Evolutionary conservation across 2,797 vertebrate genomes (phyloP).

Genomic region (Centroberyx gerrardi): DNA sequence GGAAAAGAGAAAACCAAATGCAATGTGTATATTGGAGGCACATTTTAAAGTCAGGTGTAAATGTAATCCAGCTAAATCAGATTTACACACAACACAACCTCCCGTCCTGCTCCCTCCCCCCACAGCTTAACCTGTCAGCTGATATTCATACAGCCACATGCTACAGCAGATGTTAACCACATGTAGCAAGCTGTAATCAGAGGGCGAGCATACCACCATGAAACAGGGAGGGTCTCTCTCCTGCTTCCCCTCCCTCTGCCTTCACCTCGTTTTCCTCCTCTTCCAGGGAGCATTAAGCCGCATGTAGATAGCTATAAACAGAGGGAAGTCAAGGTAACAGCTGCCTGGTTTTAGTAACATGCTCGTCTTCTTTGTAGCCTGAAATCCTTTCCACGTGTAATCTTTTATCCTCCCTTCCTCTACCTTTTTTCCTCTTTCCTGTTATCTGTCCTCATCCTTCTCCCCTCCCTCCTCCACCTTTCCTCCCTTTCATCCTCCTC

Average conservation of each 20-base stretch:
- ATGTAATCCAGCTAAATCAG: constrained; percentile 33
- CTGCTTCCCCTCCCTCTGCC: constrained; percentile 20
- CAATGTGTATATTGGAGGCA: not conserved
- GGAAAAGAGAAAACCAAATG: not conserved
- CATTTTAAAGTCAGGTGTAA: constrained; percentile 19
- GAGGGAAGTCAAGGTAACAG: constrained; percentile 31
- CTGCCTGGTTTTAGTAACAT: constrained; percentile 22
- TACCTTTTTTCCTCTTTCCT: constrained; percentile 16
- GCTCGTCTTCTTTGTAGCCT: constrained; percentile 7
- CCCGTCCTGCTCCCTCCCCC: constrained; percentile 13
- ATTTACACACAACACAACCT: constrained; percentile 37
- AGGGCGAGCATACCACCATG: constrained; percentile 32
- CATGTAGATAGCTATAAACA: constrained; percentile 41
- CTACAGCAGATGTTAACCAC: constrained; percentile 68
- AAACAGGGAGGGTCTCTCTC: constrained; percentile 30
- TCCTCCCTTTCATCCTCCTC: constrained; percentile 9
- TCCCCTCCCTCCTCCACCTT: not conserved
- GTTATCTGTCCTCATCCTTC: constrained; percentile 20
- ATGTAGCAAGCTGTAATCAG: constrained; percentile 56
- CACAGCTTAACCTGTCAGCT: constrained; percentile 36
- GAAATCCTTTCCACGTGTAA: constrained; percentile 34
- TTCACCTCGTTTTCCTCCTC: constrained; percentile 32
- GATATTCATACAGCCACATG: constrained; percentile 65
- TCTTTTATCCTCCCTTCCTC: constrained; percentile 24
- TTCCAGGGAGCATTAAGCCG: constrained; percentile 44